A percentile compares a stretch with the other conserved stretches of the same genome.
These are phyloP conservation scores for Lates japonicus DNA, from an alignment of 2,797 vertebrate species.

Conservation along the genomic window DNA sequence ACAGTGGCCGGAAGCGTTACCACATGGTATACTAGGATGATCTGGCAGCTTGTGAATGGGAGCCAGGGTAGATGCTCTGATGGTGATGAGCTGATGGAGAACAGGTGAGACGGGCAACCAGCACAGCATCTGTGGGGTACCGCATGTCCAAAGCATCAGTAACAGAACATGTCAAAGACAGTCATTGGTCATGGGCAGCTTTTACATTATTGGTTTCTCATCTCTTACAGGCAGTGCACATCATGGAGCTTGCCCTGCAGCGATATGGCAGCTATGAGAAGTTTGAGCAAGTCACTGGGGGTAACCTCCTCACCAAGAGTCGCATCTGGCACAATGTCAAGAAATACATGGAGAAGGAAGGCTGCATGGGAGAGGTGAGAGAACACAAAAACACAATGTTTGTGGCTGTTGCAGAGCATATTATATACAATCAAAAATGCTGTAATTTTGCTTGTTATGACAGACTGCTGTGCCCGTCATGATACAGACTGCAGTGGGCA, in stretches of 20 bases:
- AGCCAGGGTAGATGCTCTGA: too few relatives aligned
- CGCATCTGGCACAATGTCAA: constrained; percentile 91
- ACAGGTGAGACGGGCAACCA: too few relatives aligned
- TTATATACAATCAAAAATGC: not conserved
- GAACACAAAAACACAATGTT: not conserved
- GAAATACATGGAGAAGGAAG: constrained; percentile 97
- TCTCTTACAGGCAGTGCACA: constrained; percentile 88
- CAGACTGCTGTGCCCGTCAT: too few relatives aligned
- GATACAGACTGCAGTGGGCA: too few relatives aligned
- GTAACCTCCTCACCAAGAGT: constrained; percentile 90
- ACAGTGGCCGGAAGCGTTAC: too few relatives aligned
- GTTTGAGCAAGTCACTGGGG: constrained; percentile 94
- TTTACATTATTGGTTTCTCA: not conserved
- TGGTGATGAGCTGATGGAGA: too few relatives aligned
- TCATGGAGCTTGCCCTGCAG: constrained; percentile 92
- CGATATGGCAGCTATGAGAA: constrained; percentile 95
- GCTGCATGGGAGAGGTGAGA: constrained; percentile 93
- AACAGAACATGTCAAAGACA: constrained; percentile 1
- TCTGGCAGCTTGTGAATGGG: too few relatives aligned
- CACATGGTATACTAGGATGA: too few relatives aligned
- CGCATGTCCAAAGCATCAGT: not conserved
- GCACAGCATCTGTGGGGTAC: too few relatives aligned
- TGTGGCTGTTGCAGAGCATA: not conserved
- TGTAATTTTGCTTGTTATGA: not conserved
- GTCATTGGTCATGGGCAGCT: not conserved